Evolutionary conservation across 2,888 invertebrate species (phyloP), one percentile per base, ranked within the genome.

Genomic region (Mythimna albipuncta): DNA sequence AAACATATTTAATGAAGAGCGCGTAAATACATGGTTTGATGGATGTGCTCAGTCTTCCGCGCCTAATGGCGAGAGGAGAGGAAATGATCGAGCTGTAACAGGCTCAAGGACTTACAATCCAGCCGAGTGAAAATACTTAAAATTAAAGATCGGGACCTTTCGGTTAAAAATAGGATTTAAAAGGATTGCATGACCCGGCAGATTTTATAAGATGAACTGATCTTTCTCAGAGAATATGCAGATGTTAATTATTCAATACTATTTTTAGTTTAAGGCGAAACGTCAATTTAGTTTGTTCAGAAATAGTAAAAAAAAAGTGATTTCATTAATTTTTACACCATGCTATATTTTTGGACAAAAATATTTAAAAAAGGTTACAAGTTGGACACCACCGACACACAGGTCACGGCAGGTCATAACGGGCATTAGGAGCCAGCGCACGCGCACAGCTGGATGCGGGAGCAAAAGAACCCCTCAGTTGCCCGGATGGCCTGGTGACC

Each of bases 61-160:
- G 35, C 64, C 67, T 65, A 70, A 78, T 82, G 63, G 67, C 58
- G 19, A 44, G 59, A 64, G 64, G 52, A 59, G 59, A 61, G 64
- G 52, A 59, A 74, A 57, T 64, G 82, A 81, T 81, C 55, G 62
- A 82, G 70, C 52, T 52, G 64, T 68, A 74, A 78, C 52, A 55
- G 55, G 70, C 68, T 81, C 70, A 66, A 65, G 32, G 62, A 54
- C 47, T 81, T 71, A 78, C 44, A 66, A 82, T 59, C 74, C n/a
- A 57, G 47, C 55, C 47, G 35, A 50, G 55, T 65, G 57, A 57
- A 74, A 69, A 81, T 65, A 21, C 55, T 68, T 68, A 61, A 81
- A 69, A 81, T 80, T 80, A 69, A 80, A 81, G 66, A 69, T 66
- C 47, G n/a, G 9, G 19, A 57, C 26, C 50, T 41, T 35, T 62